Base-by-base conservation (phyloP, 2,888 invertebrate genomes). In the Campoletis raptor region DNA sequence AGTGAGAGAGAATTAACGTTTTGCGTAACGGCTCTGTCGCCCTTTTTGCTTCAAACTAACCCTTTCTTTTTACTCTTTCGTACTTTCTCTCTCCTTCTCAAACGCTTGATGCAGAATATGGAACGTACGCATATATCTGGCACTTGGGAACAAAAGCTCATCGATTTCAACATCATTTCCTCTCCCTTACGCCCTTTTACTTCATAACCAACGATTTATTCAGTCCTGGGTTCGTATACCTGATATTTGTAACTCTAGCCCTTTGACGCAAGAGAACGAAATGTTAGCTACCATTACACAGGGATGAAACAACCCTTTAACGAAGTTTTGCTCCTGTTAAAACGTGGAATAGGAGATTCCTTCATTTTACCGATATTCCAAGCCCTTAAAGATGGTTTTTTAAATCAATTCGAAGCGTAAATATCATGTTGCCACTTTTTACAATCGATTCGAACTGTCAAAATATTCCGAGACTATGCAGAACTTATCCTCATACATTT, bases 21-120 rank as follows among this genome's bases (percentile, higher is more conserved):
- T 93, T 93, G 93, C 93, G 92, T 90, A 93, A 94, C 93, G 92
- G 92, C 87, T 86, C 52, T 21, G 37, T 81, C 37, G 81, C 85
- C 84, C 67, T 78, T 85, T 85, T 77, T 78, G 77, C 61, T 52
- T 81, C 12, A 42, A 73, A 37, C 36, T 73, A 81, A 73, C 81
- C 80, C 82, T 87, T 88, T 86, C 40, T 57, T 42, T 45, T 80
- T 66, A 82, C 74, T 83, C 79, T 77, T 79, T 81, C 52, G 69
- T 24, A 85, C 76, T 57, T 80, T 79, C 70, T 72, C 77, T 57
- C 52, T 45, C 30, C 40, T n/a, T 70, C 37, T 40, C 57, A 48
- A 37, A 18, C 45, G 42, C 61, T 61, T 9, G n/a, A n/a, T n/a
- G 3, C 9, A n/a, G 3, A n/a, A 40, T 57, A n/a, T n/a, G 9